A percentile compares a stretch with the other conserved stretches of the same genome.
phyloP scores from a whole-genome alignment of 2,113 vertebrate genomes.

The Poicephalus gulielmi region DNA sequence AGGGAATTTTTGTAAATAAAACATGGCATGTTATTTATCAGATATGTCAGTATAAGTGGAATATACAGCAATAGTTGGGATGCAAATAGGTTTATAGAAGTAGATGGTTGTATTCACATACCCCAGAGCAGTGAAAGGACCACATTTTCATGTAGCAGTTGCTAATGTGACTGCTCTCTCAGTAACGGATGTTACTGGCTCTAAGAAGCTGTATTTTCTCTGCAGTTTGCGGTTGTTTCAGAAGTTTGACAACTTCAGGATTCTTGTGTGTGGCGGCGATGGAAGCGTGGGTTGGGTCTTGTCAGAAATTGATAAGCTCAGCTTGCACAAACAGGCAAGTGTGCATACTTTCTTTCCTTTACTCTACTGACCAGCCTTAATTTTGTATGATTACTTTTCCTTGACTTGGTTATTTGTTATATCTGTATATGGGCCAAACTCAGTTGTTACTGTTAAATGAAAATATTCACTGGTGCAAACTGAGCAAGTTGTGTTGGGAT shows the following conservation, averaged over 20 bases:
- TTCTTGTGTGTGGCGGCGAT: slow-evolving; percentile 96
- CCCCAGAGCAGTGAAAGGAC: neutral
- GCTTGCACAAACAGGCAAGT: slow-evolving; percentile 93
- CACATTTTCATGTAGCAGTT: neutral
- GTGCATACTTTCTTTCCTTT: neutral
- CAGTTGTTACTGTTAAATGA: neutral
- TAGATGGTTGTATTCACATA: neutral
- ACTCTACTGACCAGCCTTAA: neutral
- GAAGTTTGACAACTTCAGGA: slow-evolving; percentile 98
- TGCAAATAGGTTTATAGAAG: neutral
- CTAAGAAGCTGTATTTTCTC: slow-evolving; percentile 47
- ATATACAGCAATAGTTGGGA: neutral
- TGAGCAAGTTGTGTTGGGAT: neutral
- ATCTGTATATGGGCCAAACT: neutral
- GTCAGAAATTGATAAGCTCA: slow-evolving; percentile 98
- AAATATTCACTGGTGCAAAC: neutral
- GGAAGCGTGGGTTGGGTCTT: slow-evolving; percentile 98
- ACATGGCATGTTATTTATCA: slow-evolving; percentile 6
- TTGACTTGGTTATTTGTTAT: neutral
- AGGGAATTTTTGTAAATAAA: neutral
- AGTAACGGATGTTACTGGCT: neutral
- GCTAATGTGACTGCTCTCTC: neutral
- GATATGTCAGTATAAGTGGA: neutral
- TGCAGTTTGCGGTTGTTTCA: slow-evolving; percentile 94
- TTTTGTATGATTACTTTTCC: neutral